Evolutionary conservation across 2,113 vertebrate genomes (phyloP).

Genomic region (Albula goreensis): DNA sequence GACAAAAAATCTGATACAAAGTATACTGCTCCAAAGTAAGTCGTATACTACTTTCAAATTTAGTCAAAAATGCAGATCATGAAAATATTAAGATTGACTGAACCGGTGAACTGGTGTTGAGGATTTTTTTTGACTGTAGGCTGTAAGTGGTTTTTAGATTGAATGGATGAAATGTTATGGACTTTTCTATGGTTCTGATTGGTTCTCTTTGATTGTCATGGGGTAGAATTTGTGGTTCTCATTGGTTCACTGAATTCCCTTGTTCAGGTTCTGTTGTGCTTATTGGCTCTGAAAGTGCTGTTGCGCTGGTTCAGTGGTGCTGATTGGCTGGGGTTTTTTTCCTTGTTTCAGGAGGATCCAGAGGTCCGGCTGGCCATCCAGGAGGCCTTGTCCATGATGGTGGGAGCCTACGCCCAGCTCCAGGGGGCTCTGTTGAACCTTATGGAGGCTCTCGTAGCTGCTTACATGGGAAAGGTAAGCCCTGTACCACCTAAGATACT

Average conservation of each 20-base stretch:
- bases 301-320: not conserved
- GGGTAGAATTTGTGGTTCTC: not conserved
- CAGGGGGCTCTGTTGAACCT: constrained; percentile 93
- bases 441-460: constrained; percentile 96
- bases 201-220: not conserved
- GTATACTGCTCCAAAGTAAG: too few relatives aligned
- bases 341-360: constrained; percentile 79
- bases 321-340: constrained; percentile 16
- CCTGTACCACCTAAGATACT: too few relatives aligned
- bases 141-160: too few relatives aligned
- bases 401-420: constrained; percentile 89
- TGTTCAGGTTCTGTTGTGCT: not conserved
- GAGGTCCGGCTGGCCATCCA: constrained; percentile 96
- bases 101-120: too few relatives aligned
- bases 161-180: too few relatives aligned
- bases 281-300: not conserved
- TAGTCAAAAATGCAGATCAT: too few relatives aligned
- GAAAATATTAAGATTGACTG: too few relatives aligned
- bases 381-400: constrained; percentile 98
- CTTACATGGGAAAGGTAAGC: constrained; percentile 90
- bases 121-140: too few relatives aligned
- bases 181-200: too few relatives aligned
- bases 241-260: not conserved
- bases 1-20: too few relatives aligned
- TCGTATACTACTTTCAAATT: too few relatives aligned